Percentiles rank a stretch among this genome's conserved stretches.
Conservation (phyloP, 2,888 invertebrate genomes). For the Pseudeuparius sepicola region DNA sequence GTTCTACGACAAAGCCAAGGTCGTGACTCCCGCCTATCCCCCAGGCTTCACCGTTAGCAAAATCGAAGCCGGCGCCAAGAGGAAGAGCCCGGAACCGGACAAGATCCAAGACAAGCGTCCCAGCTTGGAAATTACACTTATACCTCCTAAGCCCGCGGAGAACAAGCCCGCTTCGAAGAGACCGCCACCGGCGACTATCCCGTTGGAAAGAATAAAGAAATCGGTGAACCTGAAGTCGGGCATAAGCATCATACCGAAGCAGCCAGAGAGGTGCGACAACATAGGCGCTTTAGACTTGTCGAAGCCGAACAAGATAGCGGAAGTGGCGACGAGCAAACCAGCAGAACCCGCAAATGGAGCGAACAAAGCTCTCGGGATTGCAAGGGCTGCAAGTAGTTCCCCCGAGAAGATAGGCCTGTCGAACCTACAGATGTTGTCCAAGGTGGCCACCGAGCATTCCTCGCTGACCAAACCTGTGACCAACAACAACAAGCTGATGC, state of each 20-base stretch:
- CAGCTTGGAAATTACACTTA: constrained; percentile 37
- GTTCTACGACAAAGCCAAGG: constrained; percentile 19
- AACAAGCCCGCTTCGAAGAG: constrained; percentile 31
- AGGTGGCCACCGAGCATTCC: constrained; percentile 36
- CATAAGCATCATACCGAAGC: constrained; percentile 34
- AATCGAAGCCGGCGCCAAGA: constrained; percentile 35
- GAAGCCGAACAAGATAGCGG: constrained; percentile 28
- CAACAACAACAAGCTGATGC: constrained; percentile 30
- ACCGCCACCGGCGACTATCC: constrained; percentile 46
- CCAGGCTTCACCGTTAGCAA: constrained; percentile 39
- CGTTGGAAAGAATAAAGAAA: constrained; percentile 42
- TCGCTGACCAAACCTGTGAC: constrained; percentile 15
- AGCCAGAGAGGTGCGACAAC: constrained; percentile 38
- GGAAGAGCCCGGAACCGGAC: constrained; percentile 30
- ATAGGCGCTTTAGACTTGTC: constrained; percentile 47
- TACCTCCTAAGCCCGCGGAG: constrained; percentile 22
- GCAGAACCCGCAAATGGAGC: constrained; percentile 27
- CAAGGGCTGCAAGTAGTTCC: constrained; percentile 13
- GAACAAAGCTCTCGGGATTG: constrained; percentile 18
- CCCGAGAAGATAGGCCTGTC: constrained; percentile 27
- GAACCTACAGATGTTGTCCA: constrained; percentile 47
- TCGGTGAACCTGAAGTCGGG: constrained; percentile 32
- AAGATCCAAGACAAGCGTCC: constrained; percentile 33
- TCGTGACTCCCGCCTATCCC: constrained; percentile 25
- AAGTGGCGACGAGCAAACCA: constrained; percentile 32